phyloP scores from a whole-genome alignment of 1,140 invertebrate genomes.

The Bradysia coprophila region DNA sequence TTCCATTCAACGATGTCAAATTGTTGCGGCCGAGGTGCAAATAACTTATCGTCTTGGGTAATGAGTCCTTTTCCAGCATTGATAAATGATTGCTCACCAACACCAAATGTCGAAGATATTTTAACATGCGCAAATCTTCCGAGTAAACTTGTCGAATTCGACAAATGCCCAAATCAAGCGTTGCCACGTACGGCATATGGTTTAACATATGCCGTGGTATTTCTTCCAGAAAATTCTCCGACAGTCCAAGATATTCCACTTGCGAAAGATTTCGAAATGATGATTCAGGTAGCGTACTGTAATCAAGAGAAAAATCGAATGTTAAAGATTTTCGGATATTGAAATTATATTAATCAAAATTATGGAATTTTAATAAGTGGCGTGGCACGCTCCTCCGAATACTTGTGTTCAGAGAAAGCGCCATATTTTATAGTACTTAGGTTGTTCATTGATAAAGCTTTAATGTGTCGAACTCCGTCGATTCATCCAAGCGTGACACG shows the following conservation, averaged over 20 bases:
- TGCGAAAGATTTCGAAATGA: constrained; percentile 48
- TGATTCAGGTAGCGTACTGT: constrained; percentile 42
- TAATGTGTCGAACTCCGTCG: no score
- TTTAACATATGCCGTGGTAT: constrained; percentile 49
- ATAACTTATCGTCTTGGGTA: constrained; percentile 40
- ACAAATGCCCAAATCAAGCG: constrained; percentile 50
- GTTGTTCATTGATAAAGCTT: no score
- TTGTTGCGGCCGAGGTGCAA: constrained; percentile 54
- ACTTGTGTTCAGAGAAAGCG: no score
- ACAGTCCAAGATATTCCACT: constrained; percentile 48
- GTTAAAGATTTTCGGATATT: no score
- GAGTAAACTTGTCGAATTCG: constrained; percentile 39
- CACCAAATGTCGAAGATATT: constrained; percentile 42
- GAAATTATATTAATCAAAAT: no score
- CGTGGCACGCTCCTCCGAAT: no score
- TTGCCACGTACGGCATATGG: constrained; percentile 47
- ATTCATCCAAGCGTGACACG: no score
- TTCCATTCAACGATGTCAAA: constrained; percentile 49
- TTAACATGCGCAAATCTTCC: constrained; percentile 46
- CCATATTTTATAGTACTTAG: no score
- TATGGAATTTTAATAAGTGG: no score
- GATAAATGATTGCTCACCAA: constrained; percentile 51
- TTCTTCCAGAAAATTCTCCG: constrained; percentile 47
- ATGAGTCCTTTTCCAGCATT: constrained; percentile 39
- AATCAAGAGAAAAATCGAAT: constrained; percentile 15